These are phyloP conservation scores for Apamea anceps DNA, from an alignment of 2,888 invertebrate genomes.

Conservation along the genomic window DNA sequence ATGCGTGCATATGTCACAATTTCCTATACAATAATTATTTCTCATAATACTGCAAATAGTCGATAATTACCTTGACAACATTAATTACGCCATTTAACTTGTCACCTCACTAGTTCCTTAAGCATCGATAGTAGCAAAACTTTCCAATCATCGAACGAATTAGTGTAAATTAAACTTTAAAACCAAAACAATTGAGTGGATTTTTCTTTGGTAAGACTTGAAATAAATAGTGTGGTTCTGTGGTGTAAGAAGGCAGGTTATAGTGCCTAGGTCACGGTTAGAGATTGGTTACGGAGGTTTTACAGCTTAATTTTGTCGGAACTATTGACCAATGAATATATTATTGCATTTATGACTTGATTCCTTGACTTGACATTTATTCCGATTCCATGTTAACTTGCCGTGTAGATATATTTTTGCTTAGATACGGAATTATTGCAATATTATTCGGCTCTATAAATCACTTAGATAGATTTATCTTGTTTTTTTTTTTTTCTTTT, in stretches of 20 bases:
- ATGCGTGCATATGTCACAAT: not conserved
- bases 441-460: not conserved
- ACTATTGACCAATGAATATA: not conserved
- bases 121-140: constrained; percentile 32
- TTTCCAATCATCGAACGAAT: constrained; percentile 37
- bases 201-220: constrained; percentile 20
- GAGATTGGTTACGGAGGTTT: not conserved
- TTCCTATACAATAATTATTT: constrained; percentile 27
- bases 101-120: constrained; percentile 59
- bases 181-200: not conserved
- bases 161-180: constrained; percentile 34
- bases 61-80: constrained; percentile 40
- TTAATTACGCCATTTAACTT: constrained; percentile 50
- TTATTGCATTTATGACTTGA: not conserved
- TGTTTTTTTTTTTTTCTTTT: not conserved
- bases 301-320: not conserved
- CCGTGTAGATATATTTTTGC: too few relatives aligned
- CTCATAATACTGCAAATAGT: constrained; percentile 26
- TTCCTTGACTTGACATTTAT: too few relatives aligned
- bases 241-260: not conserved
- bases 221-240: not conserved
- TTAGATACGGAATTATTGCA: too few relatives aligned
- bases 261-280: constrained; percentile 19
- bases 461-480: not conserved
- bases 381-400: not conserved